Conservation (phyloP, 1,140 invertebrate species). For the Microplitis mediator region DNA sequence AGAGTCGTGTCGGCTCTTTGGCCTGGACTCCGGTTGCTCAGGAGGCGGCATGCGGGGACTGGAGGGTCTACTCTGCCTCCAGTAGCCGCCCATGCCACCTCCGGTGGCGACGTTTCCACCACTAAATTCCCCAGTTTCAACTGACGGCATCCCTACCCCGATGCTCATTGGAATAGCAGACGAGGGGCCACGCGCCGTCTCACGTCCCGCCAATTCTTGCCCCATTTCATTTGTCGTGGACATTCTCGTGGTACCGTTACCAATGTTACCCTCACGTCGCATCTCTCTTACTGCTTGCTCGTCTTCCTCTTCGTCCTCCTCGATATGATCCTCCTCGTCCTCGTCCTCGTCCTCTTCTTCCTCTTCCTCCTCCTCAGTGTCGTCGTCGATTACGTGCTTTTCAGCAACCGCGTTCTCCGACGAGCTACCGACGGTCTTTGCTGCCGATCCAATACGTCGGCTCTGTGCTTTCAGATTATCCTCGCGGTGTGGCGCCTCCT, state of each 20-base stretch:
- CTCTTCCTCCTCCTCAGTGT: conserved; percentile 34
- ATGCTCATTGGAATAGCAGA: conserved; percentile 33
- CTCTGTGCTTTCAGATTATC: conserved; percentile 38
- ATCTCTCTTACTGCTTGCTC: conserved; percentile 2
- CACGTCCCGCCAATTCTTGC: conserved; percentile 36
- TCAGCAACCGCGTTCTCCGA: conserved; percentile 43
- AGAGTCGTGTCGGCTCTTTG: conserved; percentile 60
- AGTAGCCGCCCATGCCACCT: conserved; percentile 64
- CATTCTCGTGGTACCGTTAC: conserved; percentile 30
- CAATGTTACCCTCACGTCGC: conserved; percentile 32
- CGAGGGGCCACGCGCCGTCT: conserved; percentile 36
- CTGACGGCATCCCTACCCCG: conserved; percentile 33
- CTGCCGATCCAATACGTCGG: conserved; percentile 39
- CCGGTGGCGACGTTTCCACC: conserved; percentile 53
- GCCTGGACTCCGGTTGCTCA: conserved; percentile 61
- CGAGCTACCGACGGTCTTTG: conserved; percentile 42
- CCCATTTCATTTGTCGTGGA: conserved; percentile 28
- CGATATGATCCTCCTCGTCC: conserved; percentile 40
- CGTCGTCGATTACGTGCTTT: conserved; percentile 37
- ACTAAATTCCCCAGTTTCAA: conserved; percentile 51
- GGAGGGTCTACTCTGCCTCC: conserved; percentile 64
- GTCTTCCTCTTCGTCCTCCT: conserved; percentile 39
- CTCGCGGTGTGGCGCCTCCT: conserved; percentile 57
- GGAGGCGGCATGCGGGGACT: conserved; percentile 64
- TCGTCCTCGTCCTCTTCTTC: conserved; percentile 38